phyloP scores from a whole-genome alignment of 2,888 invertebrate species.

The Calephelis perditalis region DNA sequence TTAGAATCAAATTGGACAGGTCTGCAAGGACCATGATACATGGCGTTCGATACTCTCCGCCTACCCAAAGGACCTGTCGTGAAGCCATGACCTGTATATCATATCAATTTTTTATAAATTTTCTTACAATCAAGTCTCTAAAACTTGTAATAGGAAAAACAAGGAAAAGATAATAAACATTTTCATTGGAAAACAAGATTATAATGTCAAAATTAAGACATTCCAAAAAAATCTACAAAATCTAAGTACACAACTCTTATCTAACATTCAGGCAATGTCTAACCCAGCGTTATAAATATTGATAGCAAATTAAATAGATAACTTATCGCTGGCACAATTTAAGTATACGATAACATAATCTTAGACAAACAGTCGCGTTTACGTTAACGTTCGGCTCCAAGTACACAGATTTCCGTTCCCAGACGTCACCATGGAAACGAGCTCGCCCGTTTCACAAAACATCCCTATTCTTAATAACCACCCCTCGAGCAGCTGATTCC shows the following conservation, averaged over 20 bases:
- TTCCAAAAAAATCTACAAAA: background rate
- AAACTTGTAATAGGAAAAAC: too few relatives aligned
- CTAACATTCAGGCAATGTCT: constrained; percentile 4
- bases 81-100: too few relatives aligned
- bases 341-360: constrained; percentile 29
- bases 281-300: constrained; percentile 14
- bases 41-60: too few relatives aligned
- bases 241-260: background rate
- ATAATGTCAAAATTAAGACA: too few relatives aligned
- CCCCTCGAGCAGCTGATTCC: constrained; percentile 62
- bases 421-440: constrained; percentile 49
- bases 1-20: too few relatives aligned
- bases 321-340: constrained; percentile 28
- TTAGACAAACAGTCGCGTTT: constrained; percentile 29
- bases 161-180: too few relatives aligned
- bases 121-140: too few relatives aligned
- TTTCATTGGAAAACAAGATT: too few relatives aligned
- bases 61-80: too few relatives aligned
- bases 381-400: constrained; percentile 23
- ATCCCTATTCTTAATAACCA: constrained; percentile 46
- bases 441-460: constrained; percentile 40
- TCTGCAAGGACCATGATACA: too few relatives aligned
- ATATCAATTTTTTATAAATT: too few relatives aligned
- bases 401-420: constrained; percentile 43
- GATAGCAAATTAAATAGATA: constrained; percentile 31